These are phyloP conservation scores for Felis catus DNA, from an alignment of 2,113 vertebrate species.

Conservation along the genomic window DNA sequence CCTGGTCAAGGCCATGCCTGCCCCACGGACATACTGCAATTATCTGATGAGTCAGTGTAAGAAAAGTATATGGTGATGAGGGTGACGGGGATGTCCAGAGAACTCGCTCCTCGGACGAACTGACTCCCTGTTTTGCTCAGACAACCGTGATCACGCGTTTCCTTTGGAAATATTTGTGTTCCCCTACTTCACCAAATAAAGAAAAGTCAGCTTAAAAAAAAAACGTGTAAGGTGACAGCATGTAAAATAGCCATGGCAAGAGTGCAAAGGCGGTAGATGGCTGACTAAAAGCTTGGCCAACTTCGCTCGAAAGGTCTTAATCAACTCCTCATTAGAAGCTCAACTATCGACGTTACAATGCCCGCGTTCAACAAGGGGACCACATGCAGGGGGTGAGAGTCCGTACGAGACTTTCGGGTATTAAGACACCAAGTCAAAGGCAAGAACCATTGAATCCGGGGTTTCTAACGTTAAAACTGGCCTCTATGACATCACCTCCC, in stretches of 20 bases:
- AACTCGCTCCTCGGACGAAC: neutral
- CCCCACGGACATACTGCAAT: neutral
- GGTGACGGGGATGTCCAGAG: neutral
- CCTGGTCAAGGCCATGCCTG: neutral
- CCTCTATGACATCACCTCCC: neutral
- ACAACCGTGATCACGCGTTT: no score
- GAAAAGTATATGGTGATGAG: accelerated
- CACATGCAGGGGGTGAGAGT: neutral
- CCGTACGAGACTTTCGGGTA: accelerated
- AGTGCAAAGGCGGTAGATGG: neutral
- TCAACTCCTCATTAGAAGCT: neutral
- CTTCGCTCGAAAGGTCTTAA: neutral
- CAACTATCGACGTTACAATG: neutral
- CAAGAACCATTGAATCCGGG: neutral
- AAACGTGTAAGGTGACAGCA: neutral
- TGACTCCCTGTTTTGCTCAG: neutral
- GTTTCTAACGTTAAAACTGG: neutral
- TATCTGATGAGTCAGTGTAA: accelerated
- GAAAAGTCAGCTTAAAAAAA: neutral
- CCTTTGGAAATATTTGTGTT: neutral
- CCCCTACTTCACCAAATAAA: neutral
- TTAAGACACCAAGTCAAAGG: neutral
- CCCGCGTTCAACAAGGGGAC: neutral
- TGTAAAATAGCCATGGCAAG: accelerated
- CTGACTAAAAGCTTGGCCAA: neutral